Evolutionary conservation across 2,797 vertebrate genomes (phyloP).

Genomic region (Sebastolobus alascanus): DNA sequence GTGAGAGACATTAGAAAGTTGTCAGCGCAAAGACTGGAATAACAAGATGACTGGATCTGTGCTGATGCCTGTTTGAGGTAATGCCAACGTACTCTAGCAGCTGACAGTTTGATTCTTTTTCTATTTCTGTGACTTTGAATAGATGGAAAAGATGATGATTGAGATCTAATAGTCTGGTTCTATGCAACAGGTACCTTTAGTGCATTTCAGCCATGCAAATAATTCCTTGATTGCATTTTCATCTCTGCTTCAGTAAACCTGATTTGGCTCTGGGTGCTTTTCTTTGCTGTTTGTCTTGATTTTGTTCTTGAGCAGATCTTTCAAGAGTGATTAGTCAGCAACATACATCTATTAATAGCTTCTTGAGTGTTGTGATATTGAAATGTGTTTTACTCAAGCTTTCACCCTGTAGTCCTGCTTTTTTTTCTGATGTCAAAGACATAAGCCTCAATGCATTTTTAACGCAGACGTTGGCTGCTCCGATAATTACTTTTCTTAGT

Average conservation of each 20-base stretch:
- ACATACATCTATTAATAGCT: not conserved
- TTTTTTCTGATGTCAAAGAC: slow-evolving; percentile 16
- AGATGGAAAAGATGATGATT: not conserved
- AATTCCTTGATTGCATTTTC: not conserved
- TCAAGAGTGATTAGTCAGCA: slow-evolving; percentile 36
- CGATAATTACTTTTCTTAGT: slow-evolving; percentile 20
- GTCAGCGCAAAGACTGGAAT: slow-evolving; percentile 68
- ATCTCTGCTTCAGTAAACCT: not conserved
- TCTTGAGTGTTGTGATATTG: not conserved
- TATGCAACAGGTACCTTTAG: slow-evolving; percentile 15
- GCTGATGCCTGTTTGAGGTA: slow-evolving; percentile 79
- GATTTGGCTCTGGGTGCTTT: not conserved
- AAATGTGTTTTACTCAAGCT: slow-evolving; percentile 4
- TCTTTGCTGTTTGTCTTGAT: slow-evolving; percentile 8
- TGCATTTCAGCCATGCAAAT: not conserved
- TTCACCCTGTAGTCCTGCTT: not conserved
- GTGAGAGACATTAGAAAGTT: slow-evolving; percentile 71
- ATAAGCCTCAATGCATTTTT: slow-evolving; percentile 16
- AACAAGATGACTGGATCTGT: slow-evolving; percentile 71
- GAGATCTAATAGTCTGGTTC: not conserved
- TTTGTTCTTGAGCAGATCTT: slow-evolving; percentile 11
- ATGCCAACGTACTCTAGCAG: slow-evolving; percentile 36
- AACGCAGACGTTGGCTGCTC: slow-evolving; percentile 15
- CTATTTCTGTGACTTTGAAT: slow-evolving; percentile 5
- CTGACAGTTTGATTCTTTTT: slow-evolving; percentile 13